Percentiles rank a stretch among this genome's conserved stretches.
These are phyloP conservation scores for Stegostoma tigrinum DNA, from an alignment of 2,113 vertebrate genomes.

Conservation along the genomic window DNA sequence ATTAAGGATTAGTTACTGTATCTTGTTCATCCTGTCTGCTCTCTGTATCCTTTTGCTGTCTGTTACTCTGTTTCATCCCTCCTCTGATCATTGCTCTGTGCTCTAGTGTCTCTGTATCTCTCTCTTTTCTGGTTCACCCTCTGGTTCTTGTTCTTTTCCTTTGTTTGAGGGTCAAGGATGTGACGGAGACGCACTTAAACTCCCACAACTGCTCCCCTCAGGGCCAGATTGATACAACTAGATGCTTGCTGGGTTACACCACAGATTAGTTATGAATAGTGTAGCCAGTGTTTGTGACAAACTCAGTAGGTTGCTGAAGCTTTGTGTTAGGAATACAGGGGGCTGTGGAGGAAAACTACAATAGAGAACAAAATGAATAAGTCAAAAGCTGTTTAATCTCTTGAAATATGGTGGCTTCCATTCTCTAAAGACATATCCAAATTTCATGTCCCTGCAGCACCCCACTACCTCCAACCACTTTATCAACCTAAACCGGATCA, in stretches of 20 bases:
- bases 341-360: not conserved
- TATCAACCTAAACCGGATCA: not conserved
- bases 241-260: not conserved
- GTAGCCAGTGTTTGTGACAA: not conserved
- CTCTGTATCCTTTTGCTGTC: not conserved
- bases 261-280: not conserved
- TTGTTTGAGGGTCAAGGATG: not conserved
- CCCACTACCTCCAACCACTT: no score
- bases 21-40: not conserved
- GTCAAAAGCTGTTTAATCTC: not conserved
- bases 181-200: not conserved
- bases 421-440: not conserved
- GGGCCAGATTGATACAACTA: not conserved
- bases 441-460: not conserved
- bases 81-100: not conserved
- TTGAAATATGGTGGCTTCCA: not conserved
- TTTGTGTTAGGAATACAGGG: not conserved
- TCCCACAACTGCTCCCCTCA: not conserved
- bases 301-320: not conserved
- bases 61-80: not conserved
- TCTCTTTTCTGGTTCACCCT: not conserved
- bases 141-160: not conserved
- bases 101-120: not conserved
- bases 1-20: not conserved
- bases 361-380: not conserved